phyloP scores from a whole-genome alignment of 1,140 invertebrate genomes.

The Halesus radiatus region DNA sequence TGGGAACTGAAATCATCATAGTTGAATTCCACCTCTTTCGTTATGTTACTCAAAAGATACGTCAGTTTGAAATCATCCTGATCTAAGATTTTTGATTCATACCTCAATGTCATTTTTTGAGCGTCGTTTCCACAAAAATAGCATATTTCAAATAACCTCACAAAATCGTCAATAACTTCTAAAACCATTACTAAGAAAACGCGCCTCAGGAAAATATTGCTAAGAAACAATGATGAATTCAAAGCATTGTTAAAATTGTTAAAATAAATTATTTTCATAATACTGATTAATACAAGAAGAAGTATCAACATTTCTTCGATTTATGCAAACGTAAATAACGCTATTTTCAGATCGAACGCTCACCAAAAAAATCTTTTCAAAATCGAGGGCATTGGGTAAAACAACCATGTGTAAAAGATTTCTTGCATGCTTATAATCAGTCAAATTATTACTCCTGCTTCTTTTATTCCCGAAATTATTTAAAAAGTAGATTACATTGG shows the following conservation, averaged over 20 bases:
- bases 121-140: conserved; percentile 42
- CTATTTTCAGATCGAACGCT: background rate
- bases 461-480: background rate
- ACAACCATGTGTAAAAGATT: background rate
- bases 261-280: background rate
- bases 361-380: background rate
- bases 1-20: conserved; percentile 39
- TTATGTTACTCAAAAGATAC: background rate
- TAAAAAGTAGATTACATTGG: too few relatives aligned
- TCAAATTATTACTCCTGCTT: background rate
- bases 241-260: background rate
- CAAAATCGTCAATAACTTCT: conserved; percentile 16
- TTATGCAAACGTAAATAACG: conserved; percentile 15
- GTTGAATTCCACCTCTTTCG: conserved; percentile 8
- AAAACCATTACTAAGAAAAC: conserved; percentile 21
- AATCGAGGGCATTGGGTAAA: background rate
- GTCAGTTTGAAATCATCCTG: background rate
- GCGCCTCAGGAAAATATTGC: background rate
- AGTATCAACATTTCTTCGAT: background rate
- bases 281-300: background rate
- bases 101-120: conserved; percentile 32
- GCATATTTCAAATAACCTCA: conserved; percentile 50
- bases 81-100: background rate
- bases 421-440: background rate
- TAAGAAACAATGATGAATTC: background rate